phyloP scores from a whole-genome alignment of 1,140 invertebrate genomes.

The Diprion similis region DNA sequence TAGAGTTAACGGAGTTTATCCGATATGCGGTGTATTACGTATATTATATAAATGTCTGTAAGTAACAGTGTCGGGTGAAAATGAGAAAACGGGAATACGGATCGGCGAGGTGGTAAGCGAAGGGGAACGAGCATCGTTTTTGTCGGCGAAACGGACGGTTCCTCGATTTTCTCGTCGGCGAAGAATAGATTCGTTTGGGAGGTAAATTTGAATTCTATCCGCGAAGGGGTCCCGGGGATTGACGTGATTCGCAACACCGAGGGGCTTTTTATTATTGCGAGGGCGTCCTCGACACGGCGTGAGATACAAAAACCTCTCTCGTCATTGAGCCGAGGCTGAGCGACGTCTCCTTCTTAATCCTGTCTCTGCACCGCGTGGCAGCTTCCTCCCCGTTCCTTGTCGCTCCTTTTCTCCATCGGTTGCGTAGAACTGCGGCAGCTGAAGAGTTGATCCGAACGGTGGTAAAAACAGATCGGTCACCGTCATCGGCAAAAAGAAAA shows the following conservation, averaged over 20 bases:
- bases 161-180: not conserved
- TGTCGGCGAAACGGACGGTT: not conserved
- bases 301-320: not conserved
- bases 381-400: not conserved
- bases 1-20: no score
- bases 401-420: slow-evolving; percentile 7
- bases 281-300: not conserved
- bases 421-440: not conserved
- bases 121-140: not conserved
- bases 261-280: slow-evolving; percentile 5
- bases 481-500: no score
- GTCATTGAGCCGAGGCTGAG: not conserved
- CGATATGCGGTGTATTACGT: no score
- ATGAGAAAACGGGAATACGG: no score
- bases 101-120: no score
- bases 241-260: slow-evolving; percentile 4
- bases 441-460: no score
- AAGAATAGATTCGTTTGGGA: not conserved
- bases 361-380: slow-evolving; percentile 16
- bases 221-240: not conserved
- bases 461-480: no score
- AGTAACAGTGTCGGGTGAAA: no score
- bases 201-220: slow-evolving; percentile 5
- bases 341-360: not conserved
- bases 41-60: no score